These are phyloP conservation scores for Notolepis coatsorum DNA, from an alignment of 2,797 vertebrate species.

Conservation along the genomic window DNA sequence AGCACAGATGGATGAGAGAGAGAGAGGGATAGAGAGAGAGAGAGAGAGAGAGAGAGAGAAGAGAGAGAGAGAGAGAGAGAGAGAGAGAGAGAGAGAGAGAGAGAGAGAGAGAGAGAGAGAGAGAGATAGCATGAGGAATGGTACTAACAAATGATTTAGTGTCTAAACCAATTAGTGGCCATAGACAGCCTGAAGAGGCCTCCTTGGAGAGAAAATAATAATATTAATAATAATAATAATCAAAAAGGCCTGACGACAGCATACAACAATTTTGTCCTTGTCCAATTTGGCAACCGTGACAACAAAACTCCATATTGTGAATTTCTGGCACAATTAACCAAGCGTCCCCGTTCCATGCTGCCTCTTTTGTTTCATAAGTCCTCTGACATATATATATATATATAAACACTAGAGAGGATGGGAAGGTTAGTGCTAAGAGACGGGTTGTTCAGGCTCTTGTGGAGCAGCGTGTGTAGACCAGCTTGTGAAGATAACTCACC, in stretches of 20 bases:
- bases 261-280: neutral
- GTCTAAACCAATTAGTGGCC: neutral
- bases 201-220: no score
- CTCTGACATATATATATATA: no score
- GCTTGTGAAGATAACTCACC: conserved; percentile 50
- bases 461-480: conserved; percentile 44
- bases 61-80: neutral
- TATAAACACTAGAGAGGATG: no score
- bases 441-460: conserved; percentile 41
- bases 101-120: neutral
- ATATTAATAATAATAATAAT: no score
- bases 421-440: conserved; percentile 14
- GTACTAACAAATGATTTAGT: no score
- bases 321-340: neutral
- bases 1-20: neutral
- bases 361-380: no score
- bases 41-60: no score
- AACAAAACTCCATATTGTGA: neutral
- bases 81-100: neutral
- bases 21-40: neutral
- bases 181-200: neutral
- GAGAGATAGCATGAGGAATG: no score
- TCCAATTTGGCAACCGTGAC: neutral
- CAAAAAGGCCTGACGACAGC: neutral
- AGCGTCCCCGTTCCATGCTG: neutral